Evolutionary conservation across 2,797 vertebrate genomes (phyloP), one percentile per base, ranked within the genome.

Genomic region (Steatocranus sp.): DNA sequence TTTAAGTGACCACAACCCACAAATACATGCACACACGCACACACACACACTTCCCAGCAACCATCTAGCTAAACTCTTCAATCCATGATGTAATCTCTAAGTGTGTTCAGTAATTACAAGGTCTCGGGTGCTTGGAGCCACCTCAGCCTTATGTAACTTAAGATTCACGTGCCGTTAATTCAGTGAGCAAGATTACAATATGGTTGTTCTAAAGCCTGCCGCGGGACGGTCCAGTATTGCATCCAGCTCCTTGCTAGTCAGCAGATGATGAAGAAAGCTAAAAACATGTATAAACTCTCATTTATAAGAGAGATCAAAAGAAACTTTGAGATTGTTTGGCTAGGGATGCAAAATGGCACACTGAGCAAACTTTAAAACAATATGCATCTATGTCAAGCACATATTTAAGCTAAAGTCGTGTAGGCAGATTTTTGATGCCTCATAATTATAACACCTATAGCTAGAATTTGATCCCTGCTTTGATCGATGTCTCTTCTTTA

Each of bases 71-170:
- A 94, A 94, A 92, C 61, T 93, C 81, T 79, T 85, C 92, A 93
- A 93, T 94, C 93, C 90, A 87, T 92, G 91, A 93, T 93, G 92
- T 95, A 94, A 95, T 95, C 93, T 93, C 86, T 54, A 90, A 94
- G 88, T 91, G 90, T 92, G 89, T 91, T 89, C 86, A 91, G 91
- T 94, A 92, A 95, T 94, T 93, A 95, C 93, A 93, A 93, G 93
- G 85, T 83, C 93, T 88, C 54, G 88, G 89, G 85, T 85, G 85
- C 91, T 92, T 87, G 82, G 87, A 94, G 87, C 86, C 85, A 88
- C 93, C 91, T 91, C 88, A 1, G 86, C 32, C 75, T 94, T 95
- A 94, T 8, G 90, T 88, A 93, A 95, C 75, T 0, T 5, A 34
- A 17, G 10, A n/a, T 86, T 91, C 92, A 89, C 78, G 79, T 92